These are phyloP conservation scores for Dendrolimus houi DNA, from an alignment of 2,888 invertebrate species.

Conservation along the genomic window DNA sequence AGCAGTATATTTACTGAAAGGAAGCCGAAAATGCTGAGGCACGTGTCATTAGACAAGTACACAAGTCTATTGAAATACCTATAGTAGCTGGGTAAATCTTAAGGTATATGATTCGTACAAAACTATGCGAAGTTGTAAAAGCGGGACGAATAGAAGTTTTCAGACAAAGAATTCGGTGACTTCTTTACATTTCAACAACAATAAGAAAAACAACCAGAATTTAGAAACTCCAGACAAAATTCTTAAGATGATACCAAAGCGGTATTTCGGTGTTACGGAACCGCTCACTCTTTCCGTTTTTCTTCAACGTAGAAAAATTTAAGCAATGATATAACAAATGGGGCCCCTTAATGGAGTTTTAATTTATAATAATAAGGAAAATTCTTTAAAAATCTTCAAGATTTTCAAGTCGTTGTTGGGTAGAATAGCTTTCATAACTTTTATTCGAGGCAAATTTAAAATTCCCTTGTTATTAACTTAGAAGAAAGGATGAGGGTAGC, in stretches of 20 bases:
- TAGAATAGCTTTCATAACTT: constrained; percentile 5
- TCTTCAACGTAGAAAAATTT: constrained; percentile 11
- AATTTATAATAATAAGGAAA: constrained; percentile 13
- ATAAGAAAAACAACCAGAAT: not conserved
- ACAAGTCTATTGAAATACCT: too few relatives aligned
- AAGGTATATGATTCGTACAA: not conserved
- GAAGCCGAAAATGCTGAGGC: constrained; percentile 15
- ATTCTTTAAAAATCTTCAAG: constrained; percentile 6
- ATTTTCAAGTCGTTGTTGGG: constrained; percentile 2
- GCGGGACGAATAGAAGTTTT: not conserved
- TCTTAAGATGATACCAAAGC: constrained; percentile 3
- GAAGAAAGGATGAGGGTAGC: too few relatives aligned
- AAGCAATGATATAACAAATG: constrained; percentile 15
- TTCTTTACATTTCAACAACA: not conserved
- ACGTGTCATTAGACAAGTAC: too few relatives aligned
- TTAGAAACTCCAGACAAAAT: not conserved
- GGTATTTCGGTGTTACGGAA: constrained; percentile 3
- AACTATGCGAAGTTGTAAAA: not conserved
- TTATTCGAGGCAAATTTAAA: constrained; percentile 2
- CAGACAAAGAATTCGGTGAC: not conserved
- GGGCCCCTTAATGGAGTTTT: constrained; percentile 8
- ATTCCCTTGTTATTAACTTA: not conserved
- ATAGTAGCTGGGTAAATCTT: too few relatives aligned
- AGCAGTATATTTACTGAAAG: constrained; percentile 19
- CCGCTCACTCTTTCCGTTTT: constrained; percentile 4